A percentile compares a stretch with the other conserved stretches of the same genome.
Conservation (phyloP, 2,888 invertebrate species). For the Polydrusus tereticollis region DNA sequence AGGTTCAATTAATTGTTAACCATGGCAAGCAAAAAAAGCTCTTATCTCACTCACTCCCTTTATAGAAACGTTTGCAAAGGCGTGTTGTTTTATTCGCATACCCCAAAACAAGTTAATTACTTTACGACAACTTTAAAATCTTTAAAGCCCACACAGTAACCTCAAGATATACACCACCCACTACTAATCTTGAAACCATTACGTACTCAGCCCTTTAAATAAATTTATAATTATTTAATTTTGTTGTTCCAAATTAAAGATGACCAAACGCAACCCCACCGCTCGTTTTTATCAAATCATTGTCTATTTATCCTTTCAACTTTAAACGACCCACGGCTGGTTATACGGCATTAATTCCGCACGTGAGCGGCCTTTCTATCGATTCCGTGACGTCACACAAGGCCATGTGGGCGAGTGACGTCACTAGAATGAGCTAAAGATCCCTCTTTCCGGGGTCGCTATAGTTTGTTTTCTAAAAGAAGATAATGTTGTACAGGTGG, state of each 20-base stretch:
- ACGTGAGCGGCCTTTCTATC: constrained; percentile 39
- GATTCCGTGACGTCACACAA: constrained; percentile 43
- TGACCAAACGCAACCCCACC: neutral
- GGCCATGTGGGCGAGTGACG: constrained; percentile 47
- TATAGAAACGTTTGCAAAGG: too few relatives aligned
- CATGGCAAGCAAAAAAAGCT: too few relatives aligned
- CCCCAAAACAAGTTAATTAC: too few relatives aligned
- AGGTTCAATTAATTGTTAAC: too few relatives aligned
- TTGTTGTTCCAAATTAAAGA: neutral
- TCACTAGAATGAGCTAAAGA: constrained; percentile 15
- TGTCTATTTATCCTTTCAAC: constrained; percentile 1
- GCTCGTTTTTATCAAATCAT: neutral
- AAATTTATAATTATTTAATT: neutral
- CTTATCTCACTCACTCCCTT: too few relatives aligned
- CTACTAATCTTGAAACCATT: too few relatives aligned
- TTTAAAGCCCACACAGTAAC: too few relatives aligned
- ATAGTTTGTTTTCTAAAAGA: constrained; percentile 15
- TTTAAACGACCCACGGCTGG: constrained; percentile 26
- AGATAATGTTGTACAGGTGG: neutral
- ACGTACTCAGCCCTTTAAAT: neutral
- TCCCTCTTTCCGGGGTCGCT: constrained; percentile 19
- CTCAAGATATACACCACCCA: too few relatives aligned
- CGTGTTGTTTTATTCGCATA: too few relatives aligned
- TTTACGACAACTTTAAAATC: too few relatives aligned
- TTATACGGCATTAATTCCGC: constrained; percentile 27